These are phyloP conservation scores for Pristionchus maxplancki DNA, from an alignment of 2,888 invertebrate genomes.

Conservation along the genomic window DNA sequence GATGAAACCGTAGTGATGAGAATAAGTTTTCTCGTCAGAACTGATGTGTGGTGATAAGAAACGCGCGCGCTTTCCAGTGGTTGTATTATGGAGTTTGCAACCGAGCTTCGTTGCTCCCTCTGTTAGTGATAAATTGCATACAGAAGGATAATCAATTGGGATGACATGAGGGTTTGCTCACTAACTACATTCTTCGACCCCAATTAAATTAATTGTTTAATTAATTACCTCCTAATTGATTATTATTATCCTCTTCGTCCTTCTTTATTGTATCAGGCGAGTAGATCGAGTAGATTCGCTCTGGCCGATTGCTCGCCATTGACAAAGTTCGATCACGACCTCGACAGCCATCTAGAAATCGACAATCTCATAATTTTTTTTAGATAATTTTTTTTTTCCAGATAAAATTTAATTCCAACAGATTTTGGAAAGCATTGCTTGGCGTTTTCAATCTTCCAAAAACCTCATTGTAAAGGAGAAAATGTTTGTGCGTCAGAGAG, in stretches of 20 bases:
- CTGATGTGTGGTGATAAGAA: conserved; percentile 6
- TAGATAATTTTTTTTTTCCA: not conserved
- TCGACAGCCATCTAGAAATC: conserved; percentile 17
- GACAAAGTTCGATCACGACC: not conserved
- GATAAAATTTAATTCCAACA: too few species aligned
- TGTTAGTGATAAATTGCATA: not conserved
- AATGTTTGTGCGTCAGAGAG: too few species aligned
- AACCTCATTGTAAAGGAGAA: too few species aligned
- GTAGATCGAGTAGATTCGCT: conserved; percentile 40
- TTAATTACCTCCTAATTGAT: not conserved
- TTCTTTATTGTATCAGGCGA: not conserved
- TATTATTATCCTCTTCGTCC: not conserved
- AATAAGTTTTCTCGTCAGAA: not conserved
- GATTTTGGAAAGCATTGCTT: too few species aligned
- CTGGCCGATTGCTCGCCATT: conserved; percentile 18
- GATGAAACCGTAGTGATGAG: not conserved
- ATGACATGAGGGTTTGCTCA: too few species aligned
- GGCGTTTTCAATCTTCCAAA: too few species aligned
- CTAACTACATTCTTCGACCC: too few species aligned
- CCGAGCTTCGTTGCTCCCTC: not conserved
- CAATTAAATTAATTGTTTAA: too few species aligned
- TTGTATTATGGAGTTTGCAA: not conserved
- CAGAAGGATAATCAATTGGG: not conserved
- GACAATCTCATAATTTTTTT: not conserved
- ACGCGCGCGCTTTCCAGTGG: not conserved